A percentile compares a stretch with the other conserved stretches of the same genome.
phyloP scores from a whole-genome alignment of 2,888 invertebrate species.

The Spatulosminthurus flaviceps region DNA sequence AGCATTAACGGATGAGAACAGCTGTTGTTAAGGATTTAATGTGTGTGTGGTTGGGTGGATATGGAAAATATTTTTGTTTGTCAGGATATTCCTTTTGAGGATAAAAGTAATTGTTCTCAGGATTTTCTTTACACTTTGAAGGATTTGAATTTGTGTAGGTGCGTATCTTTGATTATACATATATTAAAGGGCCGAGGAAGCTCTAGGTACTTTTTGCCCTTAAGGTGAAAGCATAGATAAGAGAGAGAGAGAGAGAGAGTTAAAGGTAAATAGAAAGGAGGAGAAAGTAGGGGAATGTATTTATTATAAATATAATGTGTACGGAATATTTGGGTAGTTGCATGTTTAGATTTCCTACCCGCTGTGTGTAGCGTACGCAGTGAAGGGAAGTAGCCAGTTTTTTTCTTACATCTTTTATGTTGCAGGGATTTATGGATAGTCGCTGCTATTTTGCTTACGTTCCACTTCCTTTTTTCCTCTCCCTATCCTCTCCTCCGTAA shows the following conservation, averaged over 20 bases:
- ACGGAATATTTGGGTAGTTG: neutral
- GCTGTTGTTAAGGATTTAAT: too few relatives aligned
- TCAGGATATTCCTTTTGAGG: too few relatives aligned
- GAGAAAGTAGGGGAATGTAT: neutral
- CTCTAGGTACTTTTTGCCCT: neutral
- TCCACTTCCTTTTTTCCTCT: neutral
- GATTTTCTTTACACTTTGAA: too few relatives aligned
- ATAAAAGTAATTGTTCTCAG: too few relatives aligned
- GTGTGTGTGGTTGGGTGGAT: too few relatives aligned
- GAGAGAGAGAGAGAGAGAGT: neutral
- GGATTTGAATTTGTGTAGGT: too few relatives aligned
- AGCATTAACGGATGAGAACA: too few relatives aligned
- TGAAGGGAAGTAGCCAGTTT: neutral
- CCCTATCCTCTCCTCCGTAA: too few relatives aligned
- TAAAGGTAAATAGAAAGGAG: neutral
- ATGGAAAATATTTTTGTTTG: too few relatives aligned
- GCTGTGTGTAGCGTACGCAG: neutral
- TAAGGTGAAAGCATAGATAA: neutral
- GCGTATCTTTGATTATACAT: too few relatives aligned
- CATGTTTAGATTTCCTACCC: constrained; percentile 19
- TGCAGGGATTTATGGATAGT: neutral
- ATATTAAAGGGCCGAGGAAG: neutral
- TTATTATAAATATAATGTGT: too few relatives aligned
- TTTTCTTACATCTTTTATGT: neutral
- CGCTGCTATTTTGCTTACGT: neutral